Evolutionary conservation across 2,888 invertebrate genomes (phyloP), one percentile per base, ranked within the genome.

Genomic region (Ochropacha duplaris): DNA sequence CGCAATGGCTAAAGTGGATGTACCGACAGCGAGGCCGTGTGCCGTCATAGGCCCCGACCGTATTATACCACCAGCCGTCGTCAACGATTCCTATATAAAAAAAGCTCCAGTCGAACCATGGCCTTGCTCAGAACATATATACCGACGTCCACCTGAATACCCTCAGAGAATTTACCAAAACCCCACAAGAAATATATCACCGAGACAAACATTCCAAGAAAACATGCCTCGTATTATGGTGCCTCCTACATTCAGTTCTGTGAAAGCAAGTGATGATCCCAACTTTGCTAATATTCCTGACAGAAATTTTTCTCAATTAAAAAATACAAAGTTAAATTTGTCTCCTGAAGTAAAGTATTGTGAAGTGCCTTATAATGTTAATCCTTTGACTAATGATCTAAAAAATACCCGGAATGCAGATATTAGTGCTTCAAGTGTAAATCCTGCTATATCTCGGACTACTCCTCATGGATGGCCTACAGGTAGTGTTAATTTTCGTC

Each of bases 121-220:
- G 90, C 74, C 76, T 52, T 75, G 72, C 60, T 65, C 78, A 51
- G 88, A 90, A 57, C 81, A 71, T 57, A 49, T 76, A 49, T 89
- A 88, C 68, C 83, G 83, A 54, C 84, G 84, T 51, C 85, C 85
- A 61, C 86, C 89, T 52, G 90, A 92, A 56, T 88, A 90, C 71
- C 82, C 87, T 52, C 84, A 79, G 61, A 92, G 90, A 67, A 66
- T 85, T 55, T 88, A 84, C 70, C 79, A 81, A 59, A 86, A 86
- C 59, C 87, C 87, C 56, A 74, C 84, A 60, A 83, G 90, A 78
- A 92, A 93, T 83, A 93, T 93, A 84, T 93, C 93, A 69, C 93
- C 93, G 39, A 84, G 93, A 82, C 92, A 92, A 82, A 93, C 93
- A 82, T 93, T 88, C 83, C 93, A 93, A 81, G 93, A 93, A 75